These are phyloP conservation scores for Helostoma temminkii DNA, from an alignment of 2,797 vertebrate species.

Conservation along the genomic window DNA sequence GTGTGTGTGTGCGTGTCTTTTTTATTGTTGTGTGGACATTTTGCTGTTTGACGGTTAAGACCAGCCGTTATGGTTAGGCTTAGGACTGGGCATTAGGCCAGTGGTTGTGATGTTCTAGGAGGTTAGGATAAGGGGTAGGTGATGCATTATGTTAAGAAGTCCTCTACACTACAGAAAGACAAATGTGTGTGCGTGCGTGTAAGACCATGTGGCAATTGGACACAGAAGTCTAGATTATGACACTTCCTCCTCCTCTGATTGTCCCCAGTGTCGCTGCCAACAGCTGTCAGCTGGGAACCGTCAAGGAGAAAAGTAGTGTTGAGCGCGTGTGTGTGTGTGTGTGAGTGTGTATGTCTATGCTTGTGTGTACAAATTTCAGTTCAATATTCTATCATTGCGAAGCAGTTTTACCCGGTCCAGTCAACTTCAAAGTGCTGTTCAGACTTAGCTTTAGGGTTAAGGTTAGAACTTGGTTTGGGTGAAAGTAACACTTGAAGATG, in stretches of 20 bases:
- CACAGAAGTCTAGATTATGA: slow-evolving; percentile 40
- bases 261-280: slow-evolving; percentile 30
- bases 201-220: slow-evolving; percentile 22
- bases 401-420: too few species aligned
- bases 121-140: too few species aligned
- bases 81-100: not conserved
- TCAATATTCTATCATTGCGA: too few species aligned
- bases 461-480: too few species aligned
- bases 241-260: slow-evolving; percentile 46
- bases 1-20: not conserved
- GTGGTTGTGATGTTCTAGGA: too few species aligned
- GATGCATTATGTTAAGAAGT: too few species aligned
- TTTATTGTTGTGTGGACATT: not conserved
- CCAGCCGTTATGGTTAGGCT: not conserved
- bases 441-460: too few species aligned
- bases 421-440: too few species aligned
- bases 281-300: slow-evolving; percentile 57
- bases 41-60: not conserved
- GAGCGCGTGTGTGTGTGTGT: not conserved
- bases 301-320: too few species aligned
- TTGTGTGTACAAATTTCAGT: too few species aligned
- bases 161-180: too few species aligned
- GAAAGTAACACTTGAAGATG: too few species aligned
- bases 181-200: slow-evolving; percentile 20
- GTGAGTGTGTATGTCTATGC: not conserved